Percentiles rank a stretch among this genome's conserved stretches.
Conservation (phyloP, 2,888 invertebrate species). For the Cecidostiba fungosa region DNA sequence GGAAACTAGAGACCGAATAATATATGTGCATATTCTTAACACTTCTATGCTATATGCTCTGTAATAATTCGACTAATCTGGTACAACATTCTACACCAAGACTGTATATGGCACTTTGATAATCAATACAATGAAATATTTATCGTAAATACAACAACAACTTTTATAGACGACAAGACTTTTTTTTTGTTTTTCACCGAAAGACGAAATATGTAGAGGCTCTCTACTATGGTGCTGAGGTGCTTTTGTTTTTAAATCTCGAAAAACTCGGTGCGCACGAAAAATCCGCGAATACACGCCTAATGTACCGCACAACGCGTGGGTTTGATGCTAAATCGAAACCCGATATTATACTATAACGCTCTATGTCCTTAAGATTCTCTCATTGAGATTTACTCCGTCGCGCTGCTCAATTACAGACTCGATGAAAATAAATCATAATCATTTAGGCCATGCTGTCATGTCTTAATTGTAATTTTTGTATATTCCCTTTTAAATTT, state of each 20-base stretch:
- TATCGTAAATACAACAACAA: constrained; percentile 47
- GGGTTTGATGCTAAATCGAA: background rate
- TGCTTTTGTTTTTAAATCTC: constrained; percentile 18
- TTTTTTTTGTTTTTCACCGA: constrained; percentile 17
- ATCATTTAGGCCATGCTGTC: constrained; percentile 42
- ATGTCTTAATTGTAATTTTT: background rate
- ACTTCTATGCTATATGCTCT: constrained; percentile 8
- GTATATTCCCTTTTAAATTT: background rate
- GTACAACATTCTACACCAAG: constrained; percentile 31
- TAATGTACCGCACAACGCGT: constrained; percentile 62
- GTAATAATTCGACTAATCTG: constrained; percentile 28
- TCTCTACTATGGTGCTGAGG: constrained; percentile 25
- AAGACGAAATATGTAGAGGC: constrained; percentile 45
- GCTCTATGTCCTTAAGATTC: background rate
- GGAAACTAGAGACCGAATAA: background rate
- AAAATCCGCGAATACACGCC: constrained; percentile 41
- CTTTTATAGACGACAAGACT: constrained; percentile 31
- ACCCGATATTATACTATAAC: background rate
- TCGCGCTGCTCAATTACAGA: constrained; percentile 55
- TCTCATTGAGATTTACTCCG: constrained; percentile 4
- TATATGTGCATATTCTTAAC: constrained; percentile 14
- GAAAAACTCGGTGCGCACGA: constrained; percentile 34
- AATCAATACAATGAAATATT: constrained; percentile 47
- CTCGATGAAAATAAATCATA: constrained; percentile 63
- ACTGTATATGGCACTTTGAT: constrained; percentile 45